Conservation (phyloP, 2,888 invertebrate species). For the Eucera pruinosa region DNA sequence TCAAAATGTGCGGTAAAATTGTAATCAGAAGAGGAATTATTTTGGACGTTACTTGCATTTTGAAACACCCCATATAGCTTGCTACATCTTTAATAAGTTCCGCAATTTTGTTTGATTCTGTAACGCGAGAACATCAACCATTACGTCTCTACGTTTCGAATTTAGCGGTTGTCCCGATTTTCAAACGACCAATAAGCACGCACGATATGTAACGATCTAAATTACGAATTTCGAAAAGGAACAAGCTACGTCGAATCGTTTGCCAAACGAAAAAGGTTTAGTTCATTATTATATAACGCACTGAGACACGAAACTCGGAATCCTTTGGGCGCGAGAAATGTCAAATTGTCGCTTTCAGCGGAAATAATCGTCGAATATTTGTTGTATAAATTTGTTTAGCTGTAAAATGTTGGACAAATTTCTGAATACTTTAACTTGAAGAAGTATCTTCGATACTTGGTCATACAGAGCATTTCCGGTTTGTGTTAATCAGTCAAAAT, state of each 20-base stretch:
- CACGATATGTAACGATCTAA: slow-evolving; percentile 54
- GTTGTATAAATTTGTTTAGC: neutral
- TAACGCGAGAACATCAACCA: slow-evolving; percentile 21
- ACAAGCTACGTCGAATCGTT: slow-evolving; percentile 19
- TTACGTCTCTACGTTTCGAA: slow-evolving; percentile 10
- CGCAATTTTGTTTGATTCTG: slow-evolving; percentile 19
- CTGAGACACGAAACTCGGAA: no score
- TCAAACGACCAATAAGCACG: slow-evolving; percentile 46
- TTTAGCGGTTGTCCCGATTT: slow-evolving; percentile 9
- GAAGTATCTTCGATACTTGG: neutral
- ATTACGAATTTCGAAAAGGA: slow-evolving; percentile 31
- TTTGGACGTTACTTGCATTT: neutral
- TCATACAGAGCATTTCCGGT: neutral
- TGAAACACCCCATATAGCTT: slow-evolving; percentile 3
- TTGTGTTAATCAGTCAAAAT: neutral
- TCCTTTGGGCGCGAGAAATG: no score
- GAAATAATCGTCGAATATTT: neutral
- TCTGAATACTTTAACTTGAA: slow-evolving; percentile 7
- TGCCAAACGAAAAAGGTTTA: slow-evolving; percentile 27
- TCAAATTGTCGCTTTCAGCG: neutral
- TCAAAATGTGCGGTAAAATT: neutral
- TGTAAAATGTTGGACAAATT: neutral
- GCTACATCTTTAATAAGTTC: slow-evolving; percentile 11
- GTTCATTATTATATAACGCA: no score
- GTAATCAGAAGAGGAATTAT: neutral